Evolutionary conservation across 2,113 vertebrate species (phyloP).

Genomic region (Tyto alba): DNA sequence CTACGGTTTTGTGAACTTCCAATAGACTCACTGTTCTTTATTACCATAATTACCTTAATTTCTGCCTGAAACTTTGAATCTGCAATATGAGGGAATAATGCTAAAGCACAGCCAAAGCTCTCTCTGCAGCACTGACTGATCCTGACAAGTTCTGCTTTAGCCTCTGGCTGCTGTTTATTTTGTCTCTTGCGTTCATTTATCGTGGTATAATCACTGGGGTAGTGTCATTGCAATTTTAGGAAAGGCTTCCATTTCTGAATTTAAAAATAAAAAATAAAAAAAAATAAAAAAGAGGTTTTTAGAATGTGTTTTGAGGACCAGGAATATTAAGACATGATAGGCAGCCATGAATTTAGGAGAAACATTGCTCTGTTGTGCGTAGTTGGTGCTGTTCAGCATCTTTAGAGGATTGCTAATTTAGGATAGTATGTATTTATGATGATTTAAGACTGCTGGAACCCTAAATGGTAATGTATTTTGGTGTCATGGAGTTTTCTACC

Average conservation of each 20-base stretch:
- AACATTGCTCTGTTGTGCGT: fast-evolving
- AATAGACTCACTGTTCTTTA: not conserved
- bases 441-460: not conserved
- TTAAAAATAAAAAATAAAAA: fast-evolving
- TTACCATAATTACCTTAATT: not conserved
- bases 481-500: not conserved
- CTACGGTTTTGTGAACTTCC: not conserved
- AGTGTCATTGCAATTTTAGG: not conserved
- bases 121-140: not conserved
- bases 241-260: not conserved
- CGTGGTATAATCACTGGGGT: not conserved
- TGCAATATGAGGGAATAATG: not conserved
- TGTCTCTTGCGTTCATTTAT: not conserved
- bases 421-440: not conserved
- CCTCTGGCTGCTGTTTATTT: not conserved
- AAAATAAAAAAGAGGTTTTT: fast-evolving
- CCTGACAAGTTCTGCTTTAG: not conserved
- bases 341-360: not conserved
- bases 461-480: not conserved
- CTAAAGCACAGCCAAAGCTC: not conserved
- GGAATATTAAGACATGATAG: not conserved
- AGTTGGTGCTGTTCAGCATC: not conserved
- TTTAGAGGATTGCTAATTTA: not conserved
- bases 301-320: not conserved
- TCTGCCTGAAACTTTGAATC: not conserved